These are phyloP conservation scores for Bos taurus DNA, from an alignment of 2,113 vertebrate species.

Conservation along the genomic window ARS-UCD2.0 NC_037330.1:60089001-60089500, in stretches of 20 bases:
- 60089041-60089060: not conserved
- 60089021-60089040: not conserved
- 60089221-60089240: conserved; percentile 88
- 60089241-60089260: conserved; percentile 89
- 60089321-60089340: conserved; percentile 89
- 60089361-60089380: conserved; percentile 84
- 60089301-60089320: conserved; percentile 90
- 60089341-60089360: conserved; percentile 86
- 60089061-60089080: conserved; percentile 86
- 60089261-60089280: conserved; percentile 92
- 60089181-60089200: conserved; percentile 90
- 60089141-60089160: conserved; percentile 87
- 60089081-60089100: conserved; percentile 80
- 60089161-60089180: conserved; percentile 90
- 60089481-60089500: conserved; percentile 86
- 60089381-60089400: conserved; percentile 86
- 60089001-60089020: not conserved
- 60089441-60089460: conserved; percentile 87
- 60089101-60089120: conserved; percentile 88
- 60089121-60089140: conserved; percentile 89
- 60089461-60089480: conserved; percentile 90
- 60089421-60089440: conserved; percentile 85
- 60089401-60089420: conserved; percentile 89
- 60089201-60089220: conserved; percentile 92
- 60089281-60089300: conserved; percentile 92